Percentiles rank a stretch among this genome's conserved stretches.
These are phyloP conservation scores for Lepas anatifera DNA, from an alignment of 2,888 invertebrate genomes.

Conservation along the genomic window DNA sequence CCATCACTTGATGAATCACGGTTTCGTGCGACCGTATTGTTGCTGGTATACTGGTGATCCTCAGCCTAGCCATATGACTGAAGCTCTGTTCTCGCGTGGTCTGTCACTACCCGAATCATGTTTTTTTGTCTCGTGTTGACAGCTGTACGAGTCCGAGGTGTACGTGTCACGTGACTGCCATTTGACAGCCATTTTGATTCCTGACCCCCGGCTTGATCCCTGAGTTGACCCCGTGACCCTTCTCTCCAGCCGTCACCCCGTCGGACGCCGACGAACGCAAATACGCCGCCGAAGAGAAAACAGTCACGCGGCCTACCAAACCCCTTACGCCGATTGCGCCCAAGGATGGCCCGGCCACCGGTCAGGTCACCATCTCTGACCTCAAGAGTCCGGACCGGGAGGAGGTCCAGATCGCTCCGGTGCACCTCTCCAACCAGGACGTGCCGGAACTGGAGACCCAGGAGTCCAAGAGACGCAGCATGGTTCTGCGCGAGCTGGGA, in stretches of 20 bases:
- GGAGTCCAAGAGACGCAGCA: neutral
- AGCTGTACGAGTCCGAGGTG: too few species aligned
- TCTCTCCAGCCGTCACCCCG: neutral
- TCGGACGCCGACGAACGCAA: neutral
- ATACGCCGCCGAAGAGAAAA: conserved; percentile 3
- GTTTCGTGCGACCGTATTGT: too few species aligned
- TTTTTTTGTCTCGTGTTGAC: too few species aligned
- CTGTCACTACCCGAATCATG: too few species aligned
- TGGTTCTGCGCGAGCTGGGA: neutral
- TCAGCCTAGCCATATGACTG: neutral
- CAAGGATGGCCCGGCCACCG: conserved; percentile 4
- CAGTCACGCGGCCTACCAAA: neutral
- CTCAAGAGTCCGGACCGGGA: neutral
- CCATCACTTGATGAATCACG: too few species aligned
- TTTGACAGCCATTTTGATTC: neutral
- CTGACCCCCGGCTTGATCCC: neutral
- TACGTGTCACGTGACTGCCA: neutral
- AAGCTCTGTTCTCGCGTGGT: neutral
- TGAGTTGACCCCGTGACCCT: neutral
- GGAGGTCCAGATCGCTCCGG: neutral
- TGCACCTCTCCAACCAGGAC: neutral
- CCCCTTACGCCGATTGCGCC: neutral
- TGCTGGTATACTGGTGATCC: too few species aligned
- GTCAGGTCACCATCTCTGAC: neutral
- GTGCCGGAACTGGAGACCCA: neutral